Conservation (phyloP, 1,140 invertebrate species). For the Metopolophium dirhodum region DNA sequence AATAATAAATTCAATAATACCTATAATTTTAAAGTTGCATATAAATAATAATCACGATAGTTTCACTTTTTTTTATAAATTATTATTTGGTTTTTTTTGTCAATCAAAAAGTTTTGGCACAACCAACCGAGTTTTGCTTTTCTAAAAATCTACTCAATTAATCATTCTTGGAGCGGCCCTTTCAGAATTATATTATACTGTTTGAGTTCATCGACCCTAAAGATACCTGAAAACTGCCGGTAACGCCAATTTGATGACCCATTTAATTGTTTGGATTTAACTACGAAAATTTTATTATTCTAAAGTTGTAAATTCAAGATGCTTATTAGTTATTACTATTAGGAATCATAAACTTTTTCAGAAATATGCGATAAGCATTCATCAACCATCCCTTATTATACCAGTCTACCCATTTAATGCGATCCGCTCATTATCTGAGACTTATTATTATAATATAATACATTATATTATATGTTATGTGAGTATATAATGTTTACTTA, state of each 20-base stretch:
- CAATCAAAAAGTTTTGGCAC: background rate
- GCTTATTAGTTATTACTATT: background rate
- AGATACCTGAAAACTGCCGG: background rate
- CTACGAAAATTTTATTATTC: background rate
- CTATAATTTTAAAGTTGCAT: background rate
- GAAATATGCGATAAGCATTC: background rate
- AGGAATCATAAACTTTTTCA: background rate
- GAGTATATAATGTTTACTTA: background rate
- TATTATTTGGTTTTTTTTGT: background rate
- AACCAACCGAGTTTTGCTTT: background rate
- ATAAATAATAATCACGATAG: background rate
- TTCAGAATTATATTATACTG: background rate
- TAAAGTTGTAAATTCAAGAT: background rate
- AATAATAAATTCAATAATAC: slow-evolving; percentile 10
- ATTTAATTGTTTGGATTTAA: background rate
- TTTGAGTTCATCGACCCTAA: background rate
- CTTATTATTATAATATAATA: background rate
- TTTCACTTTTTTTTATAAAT: background rate
- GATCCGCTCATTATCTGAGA: background rate
- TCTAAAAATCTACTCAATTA: background rate
- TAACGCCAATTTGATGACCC: background rate
- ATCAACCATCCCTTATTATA: background rate
- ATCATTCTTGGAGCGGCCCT: background rate
- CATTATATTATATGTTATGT: no score
- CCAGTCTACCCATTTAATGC: background rate